Percentiles rank a stretch among this genome's conserved stretches.
These are phyloP conservation scores for Acanthopleura granulata DNA, from an alignment of 2,888 invertebrate species.

Conservation along the genomic window DNA sequence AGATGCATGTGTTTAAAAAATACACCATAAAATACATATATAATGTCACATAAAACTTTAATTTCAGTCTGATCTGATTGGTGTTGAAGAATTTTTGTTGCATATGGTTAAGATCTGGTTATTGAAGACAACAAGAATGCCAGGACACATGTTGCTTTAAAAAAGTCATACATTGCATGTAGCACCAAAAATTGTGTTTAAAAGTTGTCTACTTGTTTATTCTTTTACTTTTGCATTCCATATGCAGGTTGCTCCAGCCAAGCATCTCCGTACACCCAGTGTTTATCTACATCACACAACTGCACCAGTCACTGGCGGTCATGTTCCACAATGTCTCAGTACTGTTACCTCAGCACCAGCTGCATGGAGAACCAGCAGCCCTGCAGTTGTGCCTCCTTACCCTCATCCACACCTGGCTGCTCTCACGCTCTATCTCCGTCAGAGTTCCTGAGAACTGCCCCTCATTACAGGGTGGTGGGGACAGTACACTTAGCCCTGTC, in stretches of 20 bases:
- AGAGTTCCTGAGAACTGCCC: background rate
- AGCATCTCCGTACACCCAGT: background rate
- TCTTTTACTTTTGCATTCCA: background rate
- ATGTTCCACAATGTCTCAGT: background rate
- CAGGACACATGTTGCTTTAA: too few species aligned
- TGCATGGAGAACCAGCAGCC: background rate
- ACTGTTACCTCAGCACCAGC: constrained; percentile 4
- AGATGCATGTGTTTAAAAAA: too few species aligned
- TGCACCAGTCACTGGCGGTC: background rate
- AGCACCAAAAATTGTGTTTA: too few species aligned
- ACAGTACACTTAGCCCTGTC: background rate
- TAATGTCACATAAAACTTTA: too few species aligned
- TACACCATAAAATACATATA: too few species aligned
- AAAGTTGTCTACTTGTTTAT: background rate
- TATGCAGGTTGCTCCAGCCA: background rate
- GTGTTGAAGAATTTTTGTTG: too few species aligned
- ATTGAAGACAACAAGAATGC: too few species aligned
- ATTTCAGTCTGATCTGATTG: too few species aligned
- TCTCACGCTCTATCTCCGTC: background rate
- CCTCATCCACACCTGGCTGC: constrained; percentile 2
- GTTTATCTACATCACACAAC: background rate
- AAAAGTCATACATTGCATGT: too few species aligned
- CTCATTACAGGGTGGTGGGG: background rate
- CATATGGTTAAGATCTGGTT: too few species aligned
- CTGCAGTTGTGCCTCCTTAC: background rate